Evolutionary conservation across 2,888 invertebrate genomes (phyloP), one percentile per base, ranked within the genome.

Genomic region (Sarcophaga subvicina): DNA sequence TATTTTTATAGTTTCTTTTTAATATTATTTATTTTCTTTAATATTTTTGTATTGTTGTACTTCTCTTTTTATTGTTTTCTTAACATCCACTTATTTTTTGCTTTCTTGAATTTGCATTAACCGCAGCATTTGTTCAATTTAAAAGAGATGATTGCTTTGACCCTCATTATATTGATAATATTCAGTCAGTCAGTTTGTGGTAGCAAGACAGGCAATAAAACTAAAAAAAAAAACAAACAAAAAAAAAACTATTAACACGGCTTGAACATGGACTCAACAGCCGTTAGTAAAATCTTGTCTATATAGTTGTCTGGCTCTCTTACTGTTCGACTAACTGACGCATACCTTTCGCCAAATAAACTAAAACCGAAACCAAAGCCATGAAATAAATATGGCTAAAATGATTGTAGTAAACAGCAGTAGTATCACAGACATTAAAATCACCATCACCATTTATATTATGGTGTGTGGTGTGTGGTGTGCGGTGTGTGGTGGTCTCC

Each of bases 61-160:
- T 79, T 70, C 37, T 17, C 49, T 70, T 27, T 17, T 25, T 64
- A 77, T 67, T 79, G 8, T 37, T 37, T 8, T 10, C 8, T 37
- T 2, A 1, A 37, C 37, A 37, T 37, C 37, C 8, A 37, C 37
- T 5, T 14, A 54, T 54, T 14, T 54, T 54, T 54, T 54, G 12
- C 17, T 69, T 70, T 70, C 62, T 70, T 70, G 62, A 64, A 79
- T 70, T 64, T 79, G 79, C 73, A 81, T 73, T 71, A 76, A 81
- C 84, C 87, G 75, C 78, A 84, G 67, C 80, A 54, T 54, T 70
- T 84, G 81, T 84, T 82, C 75, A 84, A 71, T 81, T 82, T 84
- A 82, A 84, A 78, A 87, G 81, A 87, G 87, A 84, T 84, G 87
- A 87, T 87, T 87, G 81, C 78, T 87, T 79, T 87, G 87, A 87